Percentiles rank a stretch among this genome's conserved stretches.
Evolutionary conservation across 2,888 invertebrate species (phyloP).

Genomic region (Elaeidobius kamerunicus): DNA sequence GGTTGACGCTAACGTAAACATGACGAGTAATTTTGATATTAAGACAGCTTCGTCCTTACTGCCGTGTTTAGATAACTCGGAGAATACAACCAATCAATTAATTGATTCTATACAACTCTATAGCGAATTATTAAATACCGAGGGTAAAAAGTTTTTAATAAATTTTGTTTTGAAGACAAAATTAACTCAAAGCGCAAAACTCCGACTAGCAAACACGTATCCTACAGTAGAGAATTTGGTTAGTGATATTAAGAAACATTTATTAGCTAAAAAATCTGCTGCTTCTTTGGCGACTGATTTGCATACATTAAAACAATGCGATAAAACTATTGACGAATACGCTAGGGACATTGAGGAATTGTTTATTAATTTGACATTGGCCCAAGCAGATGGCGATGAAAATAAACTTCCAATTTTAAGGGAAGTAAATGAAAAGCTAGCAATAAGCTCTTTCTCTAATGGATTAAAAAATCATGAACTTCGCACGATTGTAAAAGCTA

Average conservation of each 20-base stretch:
- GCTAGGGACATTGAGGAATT: not conserved
- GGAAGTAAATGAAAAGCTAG: constrained; percentile 5
- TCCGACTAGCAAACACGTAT: not conserved
- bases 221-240: too few relatives aligned
- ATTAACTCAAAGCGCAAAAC: not conserved
- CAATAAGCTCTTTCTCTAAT: constrained; percentile 11
- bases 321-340: too few relatives aligned
- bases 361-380: not conserved
- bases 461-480: constrained; percentile 15
- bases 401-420: not conserved
- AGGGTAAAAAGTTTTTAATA: constrained; percentile 30
- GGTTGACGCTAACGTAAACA: not conserved
- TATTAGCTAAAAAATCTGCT: too few relatives aligned
- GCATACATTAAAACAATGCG: too few relatives aligned
- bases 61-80: constrained; percentile 29
- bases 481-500: constrained; percentile 16
- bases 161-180: constrained; percentile 30
- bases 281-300: too few relatives aligned
- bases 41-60: constrained; percentile 29
- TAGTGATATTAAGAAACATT: too few relatives aligned
- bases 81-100: constrained; percentile 30
- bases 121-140: constrained; percentile 29
- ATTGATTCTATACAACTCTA: constrained; percentile 34
- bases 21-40: constrained; percentile 31
- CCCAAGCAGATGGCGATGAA: not conserved